Evolutionary conservation across 1,140 invertebrate species (phyloP).

Genomic region (Phortica variegata): DNA sequence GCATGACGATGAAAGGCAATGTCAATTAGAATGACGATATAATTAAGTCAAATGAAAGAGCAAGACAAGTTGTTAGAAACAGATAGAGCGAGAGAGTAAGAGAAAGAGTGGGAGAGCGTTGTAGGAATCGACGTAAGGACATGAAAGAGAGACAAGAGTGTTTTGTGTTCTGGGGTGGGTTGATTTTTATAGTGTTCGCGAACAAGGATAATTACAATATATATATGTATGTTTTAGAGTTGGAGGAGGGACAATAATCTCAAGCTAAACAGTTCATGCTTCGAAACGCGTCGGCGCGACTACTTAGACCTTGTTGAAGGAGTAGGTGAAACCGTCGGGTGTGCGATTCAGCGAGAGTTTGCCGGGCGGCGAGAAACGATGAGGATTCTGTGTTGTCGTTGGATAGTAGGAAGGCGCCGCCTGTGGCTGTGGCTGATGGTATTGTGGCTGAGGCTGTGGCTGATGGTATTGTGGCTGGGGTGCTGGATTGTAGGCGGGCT

Average conservation of each 20-base stretch:
- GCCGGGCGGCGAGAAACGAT: slow-evolving; percentile 76
- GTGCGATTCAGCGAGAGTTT: slow-evolving; percentile 80
- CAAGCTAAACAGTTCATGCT: slow-evolving; percentile 37
- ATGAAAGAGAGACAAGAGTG: slow-evolving; percentile 1
- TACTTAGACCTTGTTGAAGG: slow-evolving; percentile 68
- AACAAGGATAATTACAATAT: too few relatives aligned
- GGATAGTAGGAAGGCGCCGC: slow-evolving; percentile 57
- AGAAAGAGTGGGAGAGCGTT: neutral
- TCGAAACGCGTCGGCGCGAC: too few relatives aligned
- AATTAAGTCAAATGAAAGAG: too few relatives aligned
- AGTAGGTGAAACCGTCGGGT: slow-evolving; percentile 80
- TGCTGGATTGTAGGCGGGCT: slow-evolving; percentile 57
- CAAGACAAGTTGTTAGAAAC: too few relatives aligned
- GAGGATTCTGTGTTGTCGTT: slow-evolving; percentile 67
- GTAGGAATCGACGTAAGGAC: too few relatives aligned
- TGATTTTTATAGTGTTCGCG: too few relatives aligned
- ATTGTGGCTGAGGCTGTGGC: slow-evolving; percentile 53
- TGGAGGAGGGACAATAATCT: too few relatives aligned
- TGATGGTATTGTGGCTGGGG: slow-evolving; percentile 55
- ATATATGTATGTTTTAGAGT: too few relatives aligned
- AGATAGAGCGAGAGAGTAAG: neutral
- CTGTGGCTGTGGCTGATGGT: slow-evolving; percentile 55
- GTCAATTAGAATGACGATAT: too few relatives aligned
- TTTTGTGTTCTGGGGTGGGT: too few relatives aligned
- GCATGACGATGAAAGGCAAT: too few relatives aligned